Conservation (phyloP, 2,797 vertebrate species). For the Limosa lapponica region DNA sequence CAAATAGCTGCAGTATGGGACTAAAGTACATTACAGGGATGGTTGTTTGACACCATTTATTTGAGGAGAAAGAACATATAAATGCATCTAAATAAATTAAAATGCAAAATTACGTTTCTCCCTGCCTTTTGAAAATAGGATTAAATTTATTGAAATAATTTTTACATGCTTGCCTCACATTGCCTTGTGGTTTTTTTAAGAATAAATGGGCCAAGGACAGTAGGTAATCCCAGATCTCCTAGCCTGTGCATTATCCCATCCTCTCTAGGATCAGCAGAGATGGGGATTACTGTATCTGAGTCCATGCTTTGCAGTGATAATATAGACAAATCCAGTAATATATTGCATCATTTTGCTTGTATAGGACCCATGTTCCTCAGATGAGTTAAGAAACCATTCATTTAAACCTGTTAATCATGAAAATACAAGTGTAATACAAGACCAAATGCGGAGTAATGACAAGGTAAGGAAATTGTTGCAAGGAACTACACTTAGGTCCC, state of each 20-base stretch:
- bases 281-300: background rate
- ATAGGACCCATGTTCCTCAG: background rate
- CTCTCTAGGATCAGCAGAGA: background rate
- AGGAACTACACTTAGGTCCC: background rate
- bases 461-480: background rate
- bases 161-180: background rate
- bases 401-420: background rate
- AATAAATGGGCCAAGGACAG: background rate
- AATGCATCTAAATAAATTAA: conserved; percentile 44
- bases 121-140: background rate
- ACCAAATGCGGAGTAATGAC: background rate
- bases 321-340: background rate
- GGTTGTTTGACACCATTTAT: conserved; percentile 6
- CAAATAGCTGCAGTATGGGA: conserved; percentile 35
- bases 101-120: background rate
- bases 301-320: background rate
- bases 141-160: background rate
- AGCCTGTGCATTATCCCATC: background rate
- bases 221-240: background rate
- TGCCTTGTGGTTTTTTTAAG: background rate
- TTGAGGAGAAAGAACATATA: background rate
- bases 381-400: background rate
- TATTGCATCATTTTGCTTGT: background rate
- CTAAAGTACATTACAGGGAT: background rate
- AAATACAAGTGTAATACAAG: background rate